These are phyloP conservation scores for Calliphora vomitoria DNA, from an alignment of 2,888 invertebrate genomes.

Conservation along the genomic window DNA sequence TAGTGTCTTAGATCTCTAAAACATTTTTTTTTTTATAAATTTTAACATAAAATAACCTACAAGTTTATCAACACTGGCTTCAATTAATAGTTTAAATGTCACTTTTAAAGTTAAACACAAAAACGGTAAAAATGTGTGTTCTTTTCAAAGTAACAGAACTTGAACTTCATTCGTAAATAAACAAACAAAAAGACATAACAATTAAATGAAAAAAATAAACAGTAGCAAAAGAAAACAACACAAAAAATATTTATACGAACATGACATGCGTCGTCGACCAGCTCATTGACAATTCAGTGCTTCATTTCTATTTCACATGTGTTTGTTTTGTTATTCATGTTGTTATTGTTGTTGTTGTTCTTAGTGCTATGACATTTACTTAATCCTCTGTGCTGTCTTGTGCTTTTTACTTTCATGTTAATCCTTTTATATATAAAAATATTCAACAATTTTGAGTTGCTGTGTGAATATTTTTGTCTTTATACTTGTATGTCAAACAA, in stretches of 20 bases:
- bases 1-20: too few relatives aligned
- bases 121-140: neutral
- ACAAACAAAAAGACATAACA: neutral
- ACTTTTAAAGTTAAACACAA: too few relatives aligned
- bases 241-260: neutral
- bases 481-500: neutral
- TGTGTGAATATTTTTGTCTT: too few relatives aligned
- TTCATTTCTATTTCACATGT: neutral
- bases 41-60: too few relatives aligned
- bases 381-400: neutral
- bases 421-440: neutral
- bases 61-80: too few relatives aligned
- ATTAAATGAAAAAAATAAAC: neutral
- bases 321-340: slow-evolving; percentile 27
- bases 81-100: too few relatives aligned
- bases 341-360: too few relatives aligned
- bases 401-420: neutral
- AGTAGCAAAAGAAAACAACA: neutral
- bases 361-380: slow-evolving; percentile 10
- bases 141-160: slow-evolving; percentile 3
- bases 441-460: neutral
- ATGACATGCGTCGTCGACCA: slow-evolving; percentile 35
- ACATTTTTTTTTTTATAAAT: too few relatives aligned
- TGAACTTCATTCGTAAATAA: slow-evolving; percentile 9
- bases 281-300: neutral